Percentiles rank a stretch among this genome's conserved stretches.
These are phyloP conservation scores for Hypomecis punctinalis DNA, from an alignment of 2,888 invertebrate genomes.

Conservation along the genomic window DNA sequence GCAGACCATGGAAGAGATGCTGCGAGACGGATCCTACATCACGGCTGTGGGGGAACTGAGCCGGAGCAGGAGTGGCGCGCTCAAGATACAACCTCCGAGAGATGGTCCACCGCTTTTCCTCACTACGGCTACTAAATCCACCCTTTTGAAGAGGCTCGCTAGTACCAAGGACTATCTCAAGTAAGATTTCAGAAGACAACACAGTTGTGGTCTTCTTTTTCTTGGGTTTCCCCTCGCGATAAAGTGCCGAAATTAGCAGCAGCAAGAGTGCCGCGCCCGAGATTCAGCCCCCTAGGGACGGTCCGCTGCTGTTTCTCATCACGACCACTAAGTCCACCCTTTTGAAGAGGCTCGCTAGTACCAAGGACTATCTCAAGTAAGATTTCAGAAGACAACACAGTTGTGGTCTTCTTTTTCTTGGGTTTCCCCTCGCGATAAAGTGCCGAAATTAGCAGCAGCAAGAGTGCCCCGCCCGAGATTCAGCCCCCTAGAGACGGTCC, in stretches of 20 bases:
- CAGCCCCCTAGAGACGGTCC: slow-evolving; percentile 89
- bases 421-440: no score
- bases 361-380: slow-evolving; percentile 88
- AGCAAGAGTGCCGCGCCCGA: slow-evolving; percentile 87
- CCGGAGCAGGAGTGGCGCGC: slow-evolving; percentile 84
- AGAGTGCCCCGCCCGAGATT: slow-evolving; percentile 87
- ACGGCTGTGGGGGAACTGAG: slow-evolving; percentile 92
- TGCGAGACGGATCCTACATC: slow-evolving; percentile 91
- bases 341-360: slow-evolving; percentile 89
- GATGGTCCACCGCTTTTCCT: slow-evolving; percentile 90
- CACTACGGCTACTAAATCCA: slow-evolving; percentile 91
- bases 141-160: slow-evolving; percentile 89
- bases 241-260: slow-evolving; percentile 87
- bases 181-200: slow-evolving; percentile 64
- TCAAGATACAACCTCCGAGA: slow-evolving; percentile 90
- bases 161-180: slow-evolving; percentile 88
- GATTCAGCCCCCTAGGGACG: slow-evolving; percentile 90
- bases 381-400: background rate
- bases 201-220: no score
- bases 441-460: slow-evolving; percentile 89
- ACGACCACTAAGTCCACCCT: slow-evolving; percentile 91
- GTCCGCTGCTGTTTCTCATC: slow-evolving; percentile 91
- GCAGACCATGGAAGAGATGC: slow-evolving; percentile 94
- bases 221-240: no score
- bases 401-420: no score